A percentile compares a stretch with the other conserved stretches of the same genome.
phyloP scores from a whole-genome alignment of 23 tunicate genomes.

The Oikopleura dioica region DNA sequence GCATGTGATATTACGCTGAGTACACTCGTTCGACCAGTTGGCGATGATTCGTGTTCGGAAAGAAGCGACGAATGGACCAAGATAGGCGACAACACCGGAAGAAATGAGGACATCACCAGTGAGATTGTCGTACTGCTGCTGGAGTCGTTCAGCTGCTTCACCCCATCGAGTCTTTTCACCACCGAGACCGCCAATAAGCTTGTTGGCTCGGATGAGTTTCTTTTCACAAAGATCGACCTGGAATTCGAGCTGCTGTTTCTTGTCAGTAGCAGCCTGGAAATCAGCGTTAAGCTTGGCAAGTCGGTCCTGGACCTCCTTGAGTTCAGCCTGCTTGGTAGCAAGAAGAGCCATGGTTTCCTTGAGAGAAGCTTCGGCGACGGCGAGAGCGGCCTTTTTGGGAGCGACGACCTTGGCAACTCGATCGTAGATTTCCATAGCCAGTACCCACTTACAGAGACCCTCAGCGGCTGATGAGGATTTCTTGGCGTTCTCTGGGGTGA shows the following conservation, averaged over 20 bases:
- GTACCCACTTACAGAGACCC: slow-evolving; percentile 89
- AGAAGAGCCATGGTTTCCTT: slow-evolving; percentile 40
- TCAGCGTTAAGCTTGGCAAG: slow-evolving; percentile 55
- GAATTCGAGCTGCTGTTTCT: slow-evolving; percentile 72
- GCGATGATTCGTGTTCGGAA: slow-evolving; percentile 45
- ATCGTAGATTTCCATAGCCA: slow-evolving; percentile 96
- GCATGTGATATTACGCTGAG: slow-evolving; percentile 67
- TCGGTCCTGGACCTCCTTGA: slow-evolving; percentile 81
- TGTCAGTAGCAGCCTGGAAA: slow-evolving; percentile 76
- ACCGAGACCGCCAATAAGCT: slow-evolving; percentile 87
- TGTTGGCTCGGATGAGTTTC: slow-evolving; percentile 82
- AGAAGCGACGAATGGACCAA: slow-evolving; percentile 84
- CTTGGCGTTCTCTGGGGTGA: slow-evolving; percentile 66
- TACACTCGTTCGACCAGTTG: slow-evolving; percentile 60
- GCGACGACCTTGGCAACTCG: slow-evolving; percentile 97
- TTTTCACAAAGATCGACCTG: slow-evolving; percentile 94
- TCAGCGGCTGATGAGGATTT: slow-evolving; percentile 96
- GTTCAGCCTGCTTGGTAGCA: slow-evolving; percentile 71
- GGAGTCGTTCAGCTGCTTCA: slow-evolving; percentile 63
- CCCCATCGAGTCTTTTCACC: slow-evolving; percentile 97
- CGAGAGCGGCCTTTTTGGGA: slow-evolving; percentile 73
- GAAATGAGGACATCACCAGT: slow-evolving; percentile 96
- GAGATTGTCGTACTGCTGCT: slow-evolving; percentile 56
- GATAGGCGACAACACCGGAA: slow-evolving; percentile 86
- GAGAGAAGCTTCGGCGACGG: slow-evolving; percentile 53